A percentile compares a stretch with the other conserved stretches of the same genome.
Conservation (phyloP, 1,140 invertebrate genomes). For the Mamestra configurata region DNA sequence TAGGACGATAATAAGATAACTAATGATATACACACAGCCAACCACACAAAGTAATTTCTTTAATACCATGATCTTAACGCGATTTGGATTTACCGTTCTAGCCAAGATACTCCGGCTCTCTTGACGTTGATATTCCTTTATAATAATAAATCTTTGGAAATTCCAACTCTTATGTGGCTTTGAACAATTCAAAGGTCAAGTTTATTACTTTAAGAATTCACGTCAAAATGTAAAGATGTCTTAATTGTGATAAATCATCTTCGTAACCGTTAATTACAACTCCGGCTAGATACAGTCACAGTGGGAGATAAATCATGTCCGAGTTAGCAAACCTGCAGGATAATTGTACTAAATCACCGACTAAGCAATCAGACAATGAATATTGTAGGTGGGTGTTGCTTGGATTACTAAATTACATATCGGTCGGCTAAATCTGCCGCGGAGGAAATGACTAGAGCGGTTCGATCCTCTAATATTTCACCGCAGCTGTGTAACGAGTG, state of each 20-base stretch:
- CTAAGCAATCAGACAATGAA: slow-evolving; percentile 74
- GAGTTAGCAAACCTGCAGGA: slow-evolving; percentile 70
- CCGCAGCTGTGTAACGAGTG: slow-evolving; percentile 72
- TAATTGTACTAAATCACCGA: slow-evolving; percentile 76
- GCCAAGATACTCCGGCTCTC: slow-evolving; percentile 12
- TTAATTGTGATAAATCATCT: slow-evolving; percentile 79
- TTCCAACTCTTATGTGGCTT: slow-evolving; percentile 33
- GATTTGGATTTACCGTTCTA: slow-evolving; percentile 36
- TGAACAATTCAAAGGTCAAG: slow-evolving; percentile 63
- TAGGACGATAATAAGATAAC: slow-evolving; percentile 73
- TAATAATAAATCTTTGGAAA: slow-evolving; percentile 48
- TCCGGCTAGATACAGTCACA: slow-evolving; percentile 60
- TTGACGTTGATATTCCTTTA: slow-evolving; percentile 22
- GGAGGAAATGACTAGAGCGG: slow-evolving; percentile 59
- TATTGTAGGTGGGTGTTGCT: slow-evolving; percentile 73
- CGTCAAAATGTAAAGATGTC: slow-evolving; percentile 64
- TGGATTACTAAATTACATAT: slow-evolving; percentile 75
- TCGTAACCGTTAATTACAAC: slow-evolving; percentile 67
- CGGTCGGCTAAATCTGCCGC: slow-evolving; percentile 64
- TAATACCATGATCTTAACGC: slow-evolving; percentile 29
- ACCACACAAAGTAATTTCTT: slow-evolving; percentile 48
- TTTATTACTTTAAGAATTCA: slow-evolving; percentile 55
- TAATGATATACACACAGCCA: slow-evolving; percentile 64
- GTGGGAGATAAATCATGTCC: slow-evolving; percentile 65
- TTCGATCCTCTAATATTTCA: slow-evolving; percentile 72